phyloP scores from a whole-genome alignment of 2,113 vertebrate species.

The Labeo catla region DNA sequence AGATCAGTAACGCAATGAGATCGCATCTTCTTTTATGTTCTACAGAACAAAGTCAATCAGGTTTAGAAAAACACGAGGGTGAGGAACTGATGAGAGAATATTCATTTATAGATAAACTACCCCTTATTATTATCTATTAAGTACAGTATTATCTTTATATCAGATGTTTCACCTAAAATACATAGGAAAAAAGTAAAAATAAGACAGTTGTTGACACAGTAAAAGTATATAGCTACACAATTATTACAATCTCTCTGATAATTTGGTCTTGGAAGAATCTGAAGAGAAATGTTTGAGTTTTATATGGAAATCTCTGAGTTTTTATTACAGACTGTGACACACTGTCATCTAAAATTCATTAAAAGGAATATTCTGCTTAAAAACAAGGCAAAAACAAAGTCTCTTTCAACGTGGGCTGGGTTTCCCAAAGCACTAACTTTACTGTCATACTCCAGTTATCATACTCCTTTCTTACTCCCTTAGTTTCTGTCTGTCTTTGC shows the following conservation, averaged over 20 bases:
- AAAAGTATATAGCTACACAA: too few species aligned
- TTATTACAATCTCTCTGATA: not conserved
- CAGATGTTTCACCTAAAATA: not conserved
- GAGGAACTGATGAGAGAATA: not conserved
- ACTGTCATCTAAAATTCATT: not conserved
- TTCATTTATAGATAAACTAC: not conserved
- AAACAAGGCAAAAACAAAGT: constrained; percentile 3
- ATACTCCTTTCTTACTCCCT: not conserved
- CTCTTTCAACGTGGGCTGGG: not conserved
- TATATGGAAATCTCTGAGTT: not conserved
- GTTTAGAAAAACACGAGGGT: too few species aligned
- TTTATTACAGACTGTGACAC: not conserved
- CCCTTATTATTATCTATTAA: not conserved
- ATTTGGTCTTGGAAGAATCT: not conserved
- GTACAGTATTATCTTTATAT: not conserved
- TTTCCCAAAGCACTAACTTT: not conserved
- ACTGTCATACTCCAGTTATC: not conserved
- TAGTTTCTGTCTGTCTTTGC: constrained; percentile 1
- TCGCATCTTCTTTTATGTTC: too few species aligned
- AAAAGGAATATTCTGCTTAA: not conserved
- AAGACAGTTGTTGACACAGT: not conserved
- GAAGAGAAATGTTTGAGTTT: not conserved
- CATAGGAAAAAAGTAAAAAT: too few species aligned
- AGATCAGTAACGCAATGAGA: too few species aligned
- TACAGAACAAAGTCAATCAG: too few species aligned